Conservation (phyloP, 2,797 vertebrate genomes). For the Neosalanx taihuensis region DNA sequence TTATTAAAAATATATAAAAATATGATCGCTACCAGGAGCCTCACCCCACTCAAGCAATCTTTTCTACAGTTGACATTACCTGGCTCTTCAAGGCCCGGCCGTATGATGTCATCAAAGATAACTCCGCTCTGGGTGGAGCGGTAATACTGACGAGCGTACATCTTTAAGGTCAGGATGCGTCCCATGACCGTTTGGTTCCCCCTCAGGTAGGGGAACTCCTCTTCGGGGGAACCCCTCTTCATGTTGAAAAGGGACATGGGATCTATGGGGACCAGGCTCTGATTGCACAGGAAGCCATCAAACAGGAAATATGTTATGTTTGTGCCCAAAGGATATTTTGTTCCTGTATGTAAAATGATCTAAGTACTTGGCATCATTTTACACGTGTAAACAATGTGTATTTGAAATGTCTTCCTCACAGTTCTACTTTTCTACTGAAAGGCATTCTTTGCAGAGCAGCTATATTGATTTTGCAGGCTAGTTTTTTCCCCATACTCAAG, state of each 20-base stretch:
- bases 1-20: too few species aligned
- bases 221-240: slow-evolving; percentile 62
- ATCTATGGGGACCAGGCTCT: slow-evolving; percentile 63
- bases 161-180: slow-evolving; percentile 59
- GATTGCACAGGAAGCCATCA: slow-evolving; percentile 19
- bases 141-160: slow-evolving; percentile 71
- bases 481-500: too few species aligned
- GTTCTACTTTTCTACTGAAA: too few species aligned
- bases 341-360: not conserved
- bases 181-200: slow-evolving; percentile 69
- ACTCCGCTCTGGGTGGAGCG: slow-evolving; percentile 71
- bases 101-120: slow-evolving; percentile 73
- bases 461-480: too few species aligned
- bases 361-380: not conserved
- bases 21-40: too few species aligned
- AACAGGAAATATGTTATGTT: not conserved
- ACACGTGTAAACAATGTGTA: too few species aligned
- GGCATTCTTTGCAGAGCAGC: too few species aligned
- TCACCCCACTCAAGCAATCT: not conserved
- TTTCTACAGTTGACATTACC: slow-evolving; percentile 46
- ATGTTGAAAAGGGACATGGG: slow-evolving; percentile 64
- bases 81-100: slow-evolving; percentile 72
- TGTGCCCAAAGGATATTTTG: not conserved
- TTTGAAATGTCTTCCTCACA: too few species aligned
- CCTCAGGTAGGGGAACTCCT: slow-evolving; percentile 71